Base-by-base conservation (phyloP, 2,888 invertebrate genomes). In the Drosophila kanekoi region DNA sequence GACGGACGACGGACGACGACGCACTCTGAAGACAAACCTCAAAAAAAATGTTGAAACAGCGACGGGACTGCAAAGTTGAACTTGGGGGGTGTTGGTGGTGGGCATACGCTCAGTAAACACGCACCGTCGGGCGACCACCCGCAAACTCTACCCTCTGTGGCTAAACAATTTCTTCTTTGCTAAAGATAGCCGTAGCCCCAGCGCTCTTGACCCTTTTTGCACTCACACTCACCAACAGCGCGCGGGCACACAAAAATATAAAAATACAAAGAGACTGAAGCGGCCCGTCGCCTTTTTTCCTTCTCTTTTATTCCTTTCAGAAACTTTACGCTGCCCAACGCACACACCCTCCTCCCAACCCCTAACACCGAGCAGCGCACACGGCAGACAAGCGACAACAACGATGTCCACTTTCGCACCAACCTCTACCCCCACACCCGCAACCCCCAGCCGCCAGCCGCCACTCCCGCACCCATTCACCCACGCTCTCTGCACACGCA, bases 331-430 rank as follows among this genome's bases (percentile, higher is more conserved):
- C 79, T 73, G 63, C 65, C 79, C 75, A 68, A 53, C 72, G 70
- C 59, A 56, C 18, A 13, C 41, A 28, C 33, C 47, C 35, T 35
- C 13, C 14, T 1, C 53, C n/a, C 33, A 35, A 28, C 38, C 28
- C 53, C 51, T 38, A 58, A 38, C 60, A 49, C 57, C 41, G 54
- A 38, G 52, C 71, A 53, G 52, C 48, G 51, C 60, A 52, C 63
- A 68, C 76, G 72, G 76, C 78, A 78, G 82, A 79, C 83, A 87
- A 87, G 85, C 85, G 83, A 83, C 87, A 87, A 82, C 83, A 85
- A 85, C 83, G 82, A 85, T 84, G 87, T 87, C 83, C 83, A 84
- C 79, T 83, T 87, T 85, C 77, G 77, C 87, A 85, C 85, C 77
- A 77, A 54, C 65, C 73, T 49, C 37, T 47, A 38, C 37, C 33